These are phyloP conservation scores for Donacobius atricapilla DNA, from an alignment of 2,113 vertebrate genomes.

Conservation along the genomic window DNA sequence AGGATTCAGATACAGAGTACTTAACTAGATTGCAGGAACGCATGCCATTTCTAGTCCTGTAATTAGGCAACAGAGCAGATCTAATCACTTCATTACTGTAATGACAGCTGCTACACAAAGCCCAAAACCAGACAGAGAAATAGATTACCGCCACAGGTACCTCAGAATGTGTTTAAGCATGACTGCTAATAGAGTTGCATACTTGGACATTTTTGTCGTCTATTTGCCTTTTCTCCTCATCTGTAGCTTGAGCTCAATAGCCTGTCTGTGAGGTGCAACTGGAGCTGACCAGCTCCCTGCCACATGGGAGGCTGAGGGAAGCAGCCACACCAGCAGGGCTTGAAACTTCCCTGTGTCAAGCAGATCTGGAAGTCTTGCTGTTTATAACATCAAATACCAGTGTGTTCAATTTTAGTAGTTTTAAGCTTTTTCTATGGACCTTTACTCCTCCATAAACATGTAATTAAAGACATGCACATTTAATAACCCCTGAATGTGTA, in stretches of 20 bases:
- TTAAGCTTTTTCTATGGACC: neutral
- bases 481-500: neutral
- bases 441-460: neutral
- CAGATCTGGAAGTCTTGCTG: neutral
- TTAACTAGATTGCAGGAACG: slow-evolving; percentile 19
- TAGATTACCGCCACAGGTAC: neutral
- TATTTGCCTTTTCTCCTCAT: neutral
- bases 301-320: neutral
- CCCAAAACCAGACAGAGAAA: neutral
- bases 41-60: slow-evolving; percentile 35
- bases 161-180: neutral
- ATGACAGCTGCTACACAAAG: neutral
- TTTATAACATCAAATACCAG: slow-evolving; percentile 14
- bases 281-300: neutral
- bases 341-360: neutral
- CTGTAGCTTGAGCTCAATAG: neutral
- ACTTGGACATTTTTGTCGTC: neutral
- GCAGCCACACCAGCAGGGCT: neutral
- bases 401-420: neutral
- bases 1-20: neutral
- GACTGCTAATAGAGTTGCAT: neutral
- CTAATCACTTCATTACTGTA: slow-evolving; percentile 44
- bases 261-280: neutral
- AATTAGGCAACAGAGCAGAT: slow-evolving; percentile 58
- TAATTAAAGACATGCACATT: neutral